Conservation (phyloP, 2,888 invertebrate species). For the Hirtodrosophila duncani region DNA sequence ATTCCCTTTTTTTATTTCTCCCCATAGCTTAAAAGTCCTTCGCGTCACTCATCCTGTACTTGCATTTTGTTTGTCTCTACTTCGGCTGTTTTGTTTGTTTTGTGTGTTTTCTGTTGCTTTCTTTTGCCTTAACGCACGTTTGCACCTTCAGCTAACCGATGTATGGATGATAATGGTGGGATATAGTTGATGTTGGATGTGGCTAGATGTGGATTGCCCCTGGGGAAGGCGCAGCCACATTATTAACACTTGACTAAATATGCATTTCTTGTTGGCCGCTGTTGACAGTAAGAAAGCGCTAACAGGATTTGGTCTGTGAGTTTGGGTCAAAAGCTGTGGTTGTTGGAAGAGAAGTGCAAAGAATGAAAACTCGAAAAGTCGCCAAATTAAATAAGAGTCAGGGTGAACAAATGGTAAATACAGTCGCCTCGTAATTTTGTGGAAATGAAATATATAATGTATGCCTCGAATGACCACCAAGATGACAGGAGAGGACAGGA, state of each 20-base stretch:
- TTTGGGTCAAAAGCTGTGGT: constrained; percentile 3
- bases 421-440: too few species aligned
- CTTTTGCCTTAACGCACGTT: constrained; percentile 61
- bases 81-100: constrained; percentile 42
- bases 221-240: constrained; percentile 64
- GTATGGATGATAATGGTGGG: constrained; percentile 16
- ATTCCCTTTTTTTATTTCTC: constrained; percentile 20
- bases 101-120: constrained; percentile 32
- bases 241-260: constrained; percentile 79
- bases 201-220: constrained; percentile 28
- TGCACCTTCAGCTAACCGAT: constrained; percentile 50
- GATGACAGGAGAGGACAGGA: too few species aligned
- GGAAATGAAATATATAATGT: too few species aligned
- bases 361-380: constrained; percentile 4
- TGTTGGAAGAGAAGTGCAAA: neutral
- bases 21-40: constrained; percentile 4
- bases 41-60: constrained; percentile 10
- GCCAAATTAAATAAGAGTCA: neutral
- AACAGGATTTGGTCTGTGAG: constrained; percentile 52
- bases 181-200: constrained; percentile 1
- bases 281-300: constrained; percentile 53
- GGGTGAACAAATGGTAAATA: too few species aligned
- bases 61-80: constrained; percentile 27
- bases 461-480: too few species aligned
- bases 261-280: constrained; percentile 72